phyloP scores from a whole-genome alignment of 2,113 vertebrate genomes.

The Notechis scutatus region DNA sequence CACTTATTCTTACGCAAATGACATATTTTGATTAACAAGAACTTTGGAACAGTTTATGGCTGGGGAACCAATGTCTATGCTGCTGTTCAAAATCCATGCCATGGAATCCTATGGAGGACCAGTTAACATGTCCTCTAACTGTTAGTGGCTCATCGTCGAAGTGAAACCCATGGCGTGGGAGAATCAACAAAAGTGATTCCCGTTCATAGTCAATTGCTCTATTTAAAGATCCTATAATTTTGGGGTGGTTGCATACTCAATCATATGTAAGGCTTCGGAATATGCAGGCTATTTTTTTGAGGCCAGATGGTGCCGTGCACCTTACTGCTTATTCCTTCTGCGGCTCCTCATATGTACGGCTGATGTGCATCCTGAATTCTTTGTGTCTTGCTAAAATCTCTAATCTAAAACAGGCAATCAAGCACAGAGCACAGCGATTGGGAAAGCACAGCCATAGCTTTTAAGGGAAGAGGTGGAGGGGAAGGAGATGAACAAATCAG shows the following conservation, averaged over 20 bases:
- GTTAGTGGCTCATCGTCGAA: constrained; percentile 59
- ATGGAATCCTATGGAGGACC: constrained; percentile 49
- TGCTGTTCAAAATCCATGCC: constrained; percentile 50
- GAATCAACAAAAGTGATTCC: constrained; percentile 67
- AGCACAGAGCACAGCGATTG: constrained; percentile 72
- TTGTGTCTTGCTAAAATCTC: constrained; percentile 79
- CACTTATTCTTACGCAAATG: constrained; percentile 55
- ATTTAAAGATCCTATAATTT: constrained; percentile 70
- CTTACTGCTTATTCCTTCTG: constrained; percentile 95
- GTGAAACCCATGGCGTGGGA: constrained; percentile 2
- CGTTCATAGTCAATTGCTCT: constrained; percentile 57
- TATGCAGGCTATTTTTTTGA: constrained; percentile 77
- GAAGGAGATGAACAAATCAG: constrained; percentile 43
- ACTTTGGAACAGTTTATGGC: constrained; percentile 58
- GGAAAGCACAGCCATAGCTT: constrained; percentile 74
- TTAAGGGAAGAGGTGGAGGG: constrained; percentile 49
- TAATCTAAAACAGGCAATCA: constrained; percentile 80
- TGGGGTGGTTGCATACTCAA: constrained; percentile 80
- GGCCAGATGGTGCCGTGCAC: constrained; percentile 89
- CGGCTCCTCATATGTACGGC: constrained; percentile 78
- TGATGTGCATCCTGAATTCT: constrained; percentile 75
- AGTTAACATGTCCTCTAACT: constrained; percentile 62
- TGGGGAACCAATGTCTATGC: constrained; percentile 36
- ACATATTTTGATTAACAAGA: constrained; percentile 67
- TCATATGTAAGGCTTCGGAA: constrained; percentile 84